These are phyloP conservation scores for Botrylloides violaceus DNA, from an alignment of 23 tunicate genomes.

Conservation along the genomic window DNA sequence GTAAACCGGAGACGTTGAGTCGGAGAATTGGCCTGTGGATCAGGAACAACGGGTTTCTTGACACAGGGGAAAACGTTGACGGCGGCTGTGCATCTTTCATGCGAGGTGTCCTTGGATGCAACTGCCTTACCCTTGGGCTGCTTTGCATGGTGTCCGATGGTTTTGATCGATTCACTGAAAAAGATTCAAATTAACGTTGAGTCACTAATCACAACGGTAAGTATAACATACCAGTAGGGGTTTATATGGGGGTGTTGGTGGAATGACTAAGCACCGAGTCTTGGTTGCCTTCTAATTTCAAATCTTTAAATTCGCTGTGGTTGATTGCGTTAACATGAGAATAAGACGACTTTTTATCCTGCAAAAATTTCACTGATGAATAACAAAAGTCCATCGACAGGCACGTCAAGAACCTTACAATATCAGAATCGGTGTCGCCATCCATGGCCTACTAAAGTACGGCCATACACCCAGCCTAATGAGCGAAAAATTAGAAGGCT, in stretches of 20 bases:
- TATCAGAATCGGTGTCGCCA: slow-evolving; percentile 19
- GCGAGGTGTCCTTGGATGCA: slow-evolving; percentile 78
- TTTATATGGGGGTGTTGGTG: slow-evolving; percentile 72
- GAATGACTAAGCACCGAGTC: slow-evolving; percentile 50
- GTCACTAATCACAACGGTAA: too few relatives aligned
- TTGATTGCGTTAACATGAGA: slow-evolving; percentile 54
- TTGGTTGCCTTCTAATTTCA: neutral
- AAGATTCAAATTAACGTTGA: neutral
- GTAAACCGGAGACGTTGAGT: too few relatives aligned
- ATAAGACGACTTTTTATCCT: slow-evolving; percentile 56
- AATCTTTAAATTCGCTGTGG: slow-evolving; percentile 48
- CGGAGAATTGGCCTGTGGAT: slow-evolving; percentile 79
- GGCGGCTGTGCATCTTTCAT: slow-evolving; percentile 73
- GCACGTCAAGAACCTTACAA: neutral
- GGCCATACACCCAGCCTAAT: too few relatives aligned
- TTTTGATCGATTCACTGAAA: slow-evolving; percentile 16
- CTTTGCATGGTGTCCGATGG: slow-evolving; percentile 10
- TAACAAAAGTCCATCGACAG: too few relatives aligned
- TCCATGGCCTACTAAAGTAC: too few relatives aligned
- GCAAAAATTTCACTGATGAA: neutral
- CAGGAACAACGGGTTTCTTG: slow-evolving; percentile 67
- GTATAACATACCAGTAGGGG: too few relatives aligned
- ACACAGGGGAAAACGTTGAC: slow-evolving; percentile 87
- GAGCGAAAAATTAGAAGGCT: too few relatives aligned
- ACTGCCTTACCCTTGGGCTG: slow-evolving; percentile 21